Evolutionary conservation across 2,888 invertebrate genomes (phyloP).

Genomic region (Leucoma salicis): DNA sequence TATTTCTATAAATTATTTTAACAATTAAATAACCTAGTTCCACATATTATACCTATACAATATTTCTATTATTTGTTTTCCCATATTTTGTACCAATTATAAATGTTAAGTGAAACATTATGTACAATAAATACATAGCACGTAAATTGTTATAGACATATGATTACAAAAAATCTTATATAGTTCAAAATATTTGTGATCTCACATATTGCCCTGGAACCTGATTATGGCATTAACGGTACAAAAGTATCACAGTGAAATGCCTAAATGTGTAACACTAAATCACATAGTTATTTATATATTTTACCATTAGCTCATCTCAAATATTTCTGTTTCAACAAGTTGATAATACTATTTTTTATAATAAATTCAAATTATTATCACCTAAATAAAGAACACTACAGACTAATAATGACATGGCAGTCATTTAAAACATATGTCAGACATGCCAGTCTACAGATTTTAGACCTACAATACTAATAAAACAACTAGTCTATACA

Average conservation of each 20-base stretch:
- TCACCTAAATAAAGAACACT: slow-evolving; percentile 29
- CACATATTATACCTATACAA: slow-evolving; percentile 35
- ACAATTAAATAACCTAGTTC: slow-evolving; percentile 40
- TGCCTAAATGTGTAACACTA: slow-evolving; percentile 31
- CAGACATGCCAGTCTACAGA: slow-evolving; percentile 43
- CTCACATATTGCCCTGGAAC: slow-evolving; percentile 22
- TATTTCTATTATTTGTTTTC: slow-evolving; percentile 22
- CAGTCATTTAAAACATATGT: slow-evolving; percentile 63
- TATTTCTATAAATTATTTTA: slow-evolving; percentile 25
- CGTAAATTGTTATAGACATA: slow-evolving; percentile 40
- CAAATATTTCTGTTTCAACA: slow-evolving; percentile 25
- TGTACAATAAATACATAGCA: slow-evolving; percentile 60
- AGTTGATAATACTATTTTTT: slow-evolving; percentile 33
- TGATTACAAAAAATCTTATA: slow-evolving; percentile 33
- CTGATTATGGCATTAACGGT: slow-evolving; percentile 44
- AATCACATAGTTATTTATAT: slow-evolving; percentile 33
- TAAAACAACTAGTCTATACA: slow-evolving; percentile 20
- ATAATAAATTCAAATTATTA: slow-evolving; percentile 25
- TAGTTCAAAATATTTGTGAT: slow-evolving; percentile 29
- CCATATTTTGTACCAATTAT: slow-evolving; percentile 37
- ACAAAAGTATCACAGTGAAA: slow-evolving; percentile 55
- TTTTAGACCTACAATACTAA: slow-evolving; percentile 34
- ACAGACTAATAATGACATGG: slow-evolving; percentile 33
- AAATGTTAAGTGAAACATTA: slow-evolving; percentile 36
- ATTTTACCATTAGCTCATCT: slow-evolving; percentile 18